A percentile compares a stretch with the other conserved stretches of the same genome.
Evolutionary conservation across 2,797 vertebrate genomes (phyloP).

Genomic region (Poecilia picta): DNA sequence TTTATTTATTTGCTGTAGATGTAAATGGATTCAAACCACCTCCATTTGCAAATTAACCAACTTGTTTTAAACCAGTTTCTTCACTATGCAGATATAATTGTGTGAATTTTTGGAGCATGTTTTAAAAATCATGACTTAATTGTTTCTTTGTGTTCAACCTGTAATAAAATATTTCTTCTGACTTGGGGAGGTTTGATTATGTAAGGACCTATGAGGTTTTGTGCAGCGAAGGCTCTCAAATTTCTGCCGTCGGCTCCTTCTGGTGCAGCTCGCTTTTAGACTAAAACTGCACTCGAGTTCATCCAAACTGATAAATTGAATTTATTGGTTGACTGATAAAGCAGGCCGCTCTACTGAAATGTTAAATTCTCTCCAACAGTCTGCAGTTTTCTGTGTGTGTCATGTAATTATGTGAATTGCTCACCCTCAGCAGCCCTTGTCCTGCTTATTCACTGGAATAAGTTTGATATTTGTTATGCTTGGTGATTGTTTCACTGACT

Average conservation of each 20-base stretch:
- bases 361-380: slow-evolving; percentile 1
- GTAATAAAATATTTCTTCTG: not conserved
- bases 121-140: not conserved
- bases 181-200: slow-evolving; percentile 8
- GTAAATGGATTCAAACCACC: not conserved
- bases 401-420: not conserved
- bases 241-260: slow-evolving; percentile 33
- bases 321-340: slow-evolving; percentile 46
- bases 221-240: slow-evolving; percentile 14
- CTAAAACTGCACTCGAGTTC: slow-evolving; percentile 33
- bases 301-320: slow-evolving; percentile 34
- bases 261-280: slow-evolving; percentile 27
- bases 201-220: slow-evolving; percentile 27
- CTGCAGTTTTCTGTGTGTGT: not conserved
- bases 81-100: slow-evolving; percentile 3
- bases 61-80: not conserved
- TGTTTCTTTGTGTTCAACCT: not conserved
- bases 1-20: slow-evolving; percentile 4
- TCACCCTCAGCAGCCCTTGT: not conserved
- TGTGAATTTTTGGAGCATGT: slow-evolving; percentile 3
- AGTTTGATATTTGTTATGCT: slow-evolving; percentile 3
- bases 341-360: slow-evolving; percentile 8
- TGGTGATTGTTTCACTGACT: not conserved
- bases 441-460: not conserved
- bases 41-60: not conserved